Conservation (phyloP, 2,888 invertebrate species). For the Amphipoea lucens region DNA sequence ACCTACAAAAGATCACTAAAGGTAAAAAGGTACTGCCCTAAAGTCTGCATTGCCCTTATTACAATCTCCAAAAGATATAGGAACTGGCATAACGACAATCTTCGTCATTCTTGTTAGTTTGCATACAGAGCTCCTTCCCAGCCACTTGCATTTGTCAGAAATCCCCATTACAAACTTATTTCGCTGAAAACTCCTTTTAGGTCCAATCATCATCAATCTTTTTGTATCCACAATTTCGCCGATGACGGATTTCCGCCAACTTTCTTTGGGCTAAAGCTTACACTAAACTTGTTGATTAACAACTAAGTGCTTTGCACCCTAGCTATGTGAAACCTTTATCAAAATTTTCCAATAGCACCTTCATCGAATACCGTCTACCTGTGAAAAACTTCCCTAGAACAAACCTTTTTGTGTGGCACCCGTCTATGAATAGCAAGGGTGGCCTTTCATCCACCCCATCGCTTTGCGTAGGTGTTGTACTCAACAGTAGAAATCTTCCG, state of each 20-base stretch:
- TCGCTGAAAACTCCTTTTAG: neutral
- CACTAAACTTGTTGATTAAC: neutral
- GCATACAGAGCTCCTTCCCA: too few species aligned
- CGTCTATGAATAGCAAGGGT: conserved; percentile 56
- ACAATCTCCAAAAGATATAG: neutral
- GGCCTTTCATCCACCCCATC: conserved; percentile 56
- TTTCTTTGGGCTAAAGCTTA: neutral
- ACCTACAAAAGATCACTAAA: too few species aligned
- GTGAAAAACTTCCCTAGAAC: conserved; percentile 26
- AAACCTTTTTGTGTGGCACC: conserved; percentile 48
- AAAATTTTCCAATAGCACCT: neutral
- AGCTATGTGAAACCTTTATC: neutral
- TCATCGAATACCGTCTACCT: neutral
- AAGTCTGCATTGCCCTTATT: neutral
- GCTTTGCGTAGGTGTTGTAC: conserved; percentile 61
- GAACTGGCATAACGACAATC: neutral
- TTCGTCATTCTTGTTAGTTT: neutral
- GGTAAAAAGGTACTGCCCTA: too few species aligned
- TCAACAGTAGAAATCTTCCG: conserved; percentile 58
- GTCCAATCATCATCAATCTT: neutral
- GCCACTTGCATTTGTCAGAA: neutral
- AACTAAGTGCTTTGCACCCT: neutral
- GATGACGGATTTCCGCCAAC: neutral
- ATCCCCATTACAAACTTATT: neutral
- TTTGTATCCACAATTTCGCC: conserved; percentile 12